Evolutionary conservation across 1,140 invertebrate genomes (phyloP).

Genomic region (Teleogryllus occipitalis): DNA sequence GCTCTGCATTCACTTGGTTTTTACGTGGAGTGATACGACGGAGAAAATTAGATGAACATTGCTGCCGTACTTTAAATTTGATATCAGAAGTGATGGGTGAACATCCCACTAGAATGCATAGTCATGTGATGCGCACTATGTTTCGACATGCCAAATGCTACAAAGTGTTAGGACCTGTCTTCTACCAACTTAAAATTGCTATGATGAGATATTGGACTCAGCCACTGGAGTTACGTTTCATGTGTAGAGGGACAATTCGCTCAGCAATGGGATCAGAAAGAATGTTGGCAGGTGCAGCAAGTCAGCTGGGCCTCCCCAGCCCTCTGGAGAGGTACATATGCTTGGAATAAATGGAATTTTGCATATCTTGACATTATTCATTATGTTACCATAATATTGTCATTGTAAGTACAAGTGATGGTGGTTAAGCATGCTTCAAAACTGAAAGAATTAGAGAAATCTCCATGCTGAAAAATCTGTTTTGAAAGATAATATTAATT

Average conservation of each 20-base stretch:
- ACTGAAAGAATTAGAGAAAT: neutral
- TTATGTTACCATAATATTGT: neutral
- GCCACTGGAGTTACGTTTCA: slow-evolving; percentile 28
- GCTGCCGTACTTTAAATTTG: slow-evolving; percentile 25
- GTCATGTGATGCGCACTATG: slow-evolving; percentile 32
- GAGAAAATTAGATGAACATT: slow-evolving; percentile 26
- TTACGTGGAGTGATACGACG: slow-evolving; percentile 28
- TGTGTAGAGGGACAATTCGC: slow-evolving; percentile 27
- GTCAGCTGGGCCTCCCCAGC: slow-evolving; percentile 24
- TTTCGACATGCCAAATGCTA: slow-evolving; percentile 30
- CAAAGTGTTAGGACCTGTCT: slow-evolving; percentile 31
- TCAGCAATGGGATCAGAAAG: slow-evolving; percentile 20
- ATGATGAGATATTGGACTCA: slow-evolving; percentile 30
- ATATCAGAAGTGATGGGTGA: slow-evolving; percentile 30
- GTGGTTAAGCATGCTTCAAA: neutral
- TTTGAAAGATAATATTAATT: neutral
- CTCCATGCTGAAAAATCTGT: neutral
- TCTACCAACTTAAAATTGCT: slow-evolving; percentile 30
- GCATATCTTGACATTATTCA: neutral
- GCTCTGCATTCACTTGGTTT: slow-evolving; percentile 30
- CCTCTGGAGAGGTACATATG: slow-evolving; percentile 25
- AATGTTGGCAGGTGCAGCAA: slow-evolving; percentile 14
- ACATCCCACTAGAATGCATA: slow-evolving; percentile 28
- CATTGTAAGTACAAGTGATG: neutral
- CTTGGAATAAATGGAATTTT: slow-evolving; percentile 19